A percentile compares a stretch with the other conserved stretches of the same genome.
Conservation (phyloP, 2,797 vertebrate genomes). For the Eleutherodactylus coqui region DNA sequence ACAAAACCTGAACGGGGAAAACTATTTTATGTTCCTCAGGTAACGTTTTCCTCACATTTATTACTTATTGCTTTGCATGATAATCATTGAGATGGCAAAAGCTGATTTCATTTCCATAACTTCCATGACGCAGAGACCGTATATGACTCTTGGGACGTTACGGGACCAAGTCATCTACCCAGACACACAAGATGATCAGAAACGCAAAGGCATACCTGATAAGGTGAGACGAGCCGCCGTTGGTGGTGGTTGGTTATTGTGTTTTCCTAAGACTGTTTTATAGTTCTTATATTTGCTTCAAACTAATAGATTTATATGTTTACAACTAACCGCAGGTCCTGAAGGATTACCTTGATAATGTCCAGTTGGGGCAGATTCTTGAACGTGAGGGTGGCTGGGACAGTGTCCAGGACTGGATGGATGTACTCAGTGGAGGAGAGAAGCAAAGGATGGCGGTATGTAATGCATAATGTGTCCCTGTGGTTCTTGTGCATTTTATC, state of each 20-base stretch:
- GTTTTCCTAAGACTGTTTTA: neutral
- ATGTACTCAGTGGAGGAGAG: conserved; percentile 96
- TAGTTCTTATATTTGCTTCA: too few relatives aligned
- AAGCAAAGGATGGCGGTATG: conserved; percentile 98
- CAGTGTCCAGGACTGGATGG: conserved; percentile 96
- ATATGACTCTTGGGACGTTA: conserved; percentile 95
- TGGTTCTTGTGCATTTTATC: neutral
- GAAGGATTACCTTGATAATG: conserved; percentile 95
- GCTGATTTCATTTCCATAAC: neutral
- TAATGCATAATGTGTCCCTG: neutral
- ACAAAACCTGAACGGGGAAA: conserved; percentile 98
- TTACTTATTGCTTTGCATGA: neutral
- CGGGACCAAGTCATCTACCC: conserved; percentile 99
- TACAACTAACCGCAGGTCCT: conserved; percentile 79
- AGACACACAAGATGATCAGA: conserved; percentile 90
- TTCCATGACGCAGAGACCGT: conserved; percentile 86
- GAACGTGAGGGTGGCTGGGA: conserved; percentile 95
- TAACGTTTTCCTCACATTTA: conserved; percentile 67
- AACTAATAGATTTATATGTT: too few relatives aligned
- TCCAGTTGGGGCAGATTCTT: conserved; percentile 93
- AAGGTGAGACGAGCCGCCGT: conserved; percentile 77
- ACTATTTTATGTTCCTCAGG: conserved; percentile 98
- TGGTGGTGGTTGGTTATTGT: conserved; percentile 66
- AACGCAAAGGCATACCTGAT: conserved; percentile 90
- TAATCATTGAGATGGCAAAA: neutral